Evolutionary conservation across 2,797 vertebrate species (phyloP).

Genomic region (Iguana delicatissima): DNA sequence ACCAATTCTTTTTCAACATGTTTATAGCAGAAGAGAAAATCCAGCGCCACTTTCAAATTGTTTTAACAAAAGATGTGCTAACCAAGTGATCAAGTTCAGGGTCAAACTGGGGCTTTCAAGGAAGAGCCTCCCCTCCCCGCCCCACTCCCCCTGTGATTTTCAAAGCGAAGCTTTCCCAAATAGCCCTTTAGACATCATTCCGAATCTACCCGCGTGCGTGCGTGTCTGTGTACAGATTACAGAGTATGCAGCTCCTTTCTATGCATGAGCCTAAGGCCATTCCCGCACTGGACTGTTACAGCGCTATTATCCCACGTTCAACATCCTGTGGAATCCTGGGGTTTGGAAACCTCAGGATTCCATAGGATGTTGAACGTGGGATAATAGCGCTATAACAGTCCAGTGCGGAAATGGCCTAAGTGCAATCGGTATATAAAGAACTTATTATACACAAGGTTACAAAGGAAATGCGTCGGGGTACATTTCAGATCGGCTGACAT

Average conservation of each 20-base stretch:
- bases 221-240: slow-evolving; percentile 52
- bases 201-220: slow-evolving; percentile 45
- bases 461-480: slow-evolving; percentile 71
- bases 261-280: slow-evolving; percentile 31
- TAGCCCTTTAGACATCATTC: slow-evolving; percentile 62
- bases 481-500: slow-evolving; percentile 84
- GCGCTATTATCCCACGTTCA: too few relatives aligned
- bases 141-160: slow-evolving; percentile 36
- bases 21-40: not conserved
- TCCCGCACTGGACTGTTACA: too few relatives aligned
- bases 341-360: not conserved
- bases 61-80: slow-evolving; percentile 6
- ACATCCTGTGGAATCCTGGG: too few relatives aligned
- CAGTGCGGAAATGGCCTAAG: slow-evolving; percentile 20
- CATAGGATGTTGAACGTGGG: too few relatives aligned
- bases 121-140: not conserved
- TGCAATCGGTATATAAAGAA: slow-evolving; percentile 66
- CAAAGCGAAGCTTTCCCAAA: not conserved
- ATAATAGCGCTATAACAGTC: too few relatives aligned
- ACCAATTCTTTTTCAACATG: not conserved
- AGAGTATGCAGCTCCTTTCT: slow-evolving; percentile 32
- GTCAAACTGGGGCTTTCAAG: not conserved
- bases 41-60: not conserved
- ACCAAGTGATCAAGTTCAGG: not conserved
- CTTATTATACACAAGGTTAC: slow-evolving; percentile 63